Percentiles rank a stretch among this genome's conserved stretches.
Evolutionary conservation across 2,888 invertebrate genomes (phyloP).

Genomic region (Nomada ruficornis): DNA sequence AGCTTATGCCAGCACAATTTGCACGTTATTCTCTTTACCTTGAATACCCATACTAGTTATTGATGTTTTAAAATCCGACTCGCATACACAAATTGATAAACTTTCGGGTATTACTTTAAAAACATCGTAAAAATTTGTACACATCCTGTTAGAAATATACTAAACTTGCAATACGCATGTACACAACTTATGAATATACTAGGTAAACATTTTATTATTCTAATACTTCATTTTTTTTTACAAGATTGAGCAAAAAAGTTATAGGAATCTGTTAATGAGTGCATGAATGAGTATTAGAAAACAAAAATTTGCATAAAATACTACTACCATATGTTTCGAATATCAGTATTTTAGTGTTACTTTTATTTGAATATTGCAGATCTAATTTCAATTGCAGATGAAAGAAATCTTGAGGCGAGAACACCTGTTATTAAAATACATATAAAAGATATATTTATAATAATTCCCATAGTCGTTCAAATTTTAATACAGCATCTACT

Average conservation of each 20-base stretch:
- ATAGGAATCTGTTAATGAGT: constrained; percentile 61
- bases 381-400: constrained; percentile 29
- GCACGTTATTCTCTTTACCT: constrained; percentile 1
- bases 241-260: constrained; percentile 77
- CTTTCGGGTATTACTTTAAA: constrained; percentile 14
- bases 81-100: constrained; percentile 18
- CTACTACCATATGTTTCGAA: constrained; percentile 7
- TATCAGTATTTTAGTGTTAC: constrained; percentile 5
- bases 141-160: constrained; percentile 50
- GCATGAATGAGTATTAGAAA: constrained; percentile 31
- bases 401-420: constrained; percentile 30
- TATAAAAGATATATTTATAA: constrained; percentile 51
- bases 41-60: constrained; percentile 9
- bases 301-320: constrained; percentile 22
- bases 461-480: constrained; percentile 19
- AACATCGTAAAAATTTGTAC: constrained; percentile 43
- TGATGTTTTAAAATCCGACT: constrained; percentile 4
- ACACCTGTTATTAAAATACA: constrained; percentile 40
- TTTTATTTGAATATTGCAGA: neutral
- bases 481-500: constrained; percentile 28
- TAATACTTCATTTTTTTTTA: constrained; percentile 65
- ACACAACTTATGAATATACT: constrained; percentile 35
- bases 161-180: constrained; percentile 41
- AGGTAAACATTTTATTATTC: constrained; percentile 50
- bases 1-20: constrained; percentile 29